Conservation (phyloP, 2,113 vertebrate genomes). For the Dipodomys ordii region DNA sequence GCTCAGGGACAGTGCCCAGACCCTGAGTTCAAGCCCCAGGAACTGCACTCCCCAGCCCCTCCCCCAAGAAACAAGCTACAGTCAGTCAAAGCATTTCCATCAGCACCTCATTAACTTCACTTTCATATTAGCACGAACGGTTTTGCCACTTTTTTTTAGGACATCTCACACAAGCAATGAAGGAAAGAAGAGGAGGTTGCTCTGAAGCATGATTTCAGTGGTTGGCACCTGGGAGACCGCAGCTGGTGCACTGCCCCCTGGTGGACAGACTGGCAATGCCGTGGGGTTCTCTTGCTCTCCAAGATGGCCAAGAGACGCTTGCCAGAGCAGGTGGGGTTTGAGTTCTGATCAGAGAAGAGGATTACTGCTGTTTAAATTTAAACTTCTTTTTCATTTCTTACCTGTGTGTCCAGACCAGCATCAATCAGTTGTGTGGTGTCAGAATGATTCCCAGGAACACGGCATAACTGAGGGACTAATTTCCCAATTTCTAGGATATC, state of each 20-base stretch:
- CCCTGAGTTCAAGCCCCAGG: too few relatives aligned
- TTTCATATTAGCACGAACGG: not conserved
- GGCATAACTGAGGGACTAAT: not conserved
- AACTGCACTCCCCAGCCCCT: too few relatives aligned
- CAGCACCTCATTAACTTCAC: not conserved
- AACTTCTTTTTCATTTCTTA: not conserved
- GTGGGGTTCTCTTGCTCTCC: not conserved
- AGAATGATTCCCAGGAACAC: not conserved
- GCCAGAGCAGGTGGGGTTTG: not conserved
- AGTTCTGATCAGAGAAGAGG: not conserved
- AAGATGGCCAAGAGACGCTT: not conserved
- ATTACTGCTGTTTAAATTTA: not conserved
- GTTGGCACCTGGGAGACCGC: not conserved
- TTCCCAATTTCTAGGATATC: not conserved
- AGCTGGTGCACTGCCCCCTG: not conserved
- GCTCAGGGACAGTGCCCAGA: too few relatives aligned
- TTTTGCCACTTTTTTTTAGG: not conserved
- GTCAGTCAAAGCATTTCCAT: not conserved
- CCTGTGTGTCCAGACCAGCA: not conserved
- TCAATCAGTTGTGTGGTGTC: not conserved
- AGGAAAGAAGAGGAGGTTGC: not conserved
- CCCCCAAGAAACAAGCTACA: not conserved
- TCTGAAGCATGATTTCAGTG: not conserved
- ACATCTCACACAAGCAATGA: not conserved
- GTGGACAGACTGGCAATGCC: not conserved